Evolutionary conservation across 2,113 vertebrate genomes (phyloP).

Genomic region (Elephas maximus): DNA sequence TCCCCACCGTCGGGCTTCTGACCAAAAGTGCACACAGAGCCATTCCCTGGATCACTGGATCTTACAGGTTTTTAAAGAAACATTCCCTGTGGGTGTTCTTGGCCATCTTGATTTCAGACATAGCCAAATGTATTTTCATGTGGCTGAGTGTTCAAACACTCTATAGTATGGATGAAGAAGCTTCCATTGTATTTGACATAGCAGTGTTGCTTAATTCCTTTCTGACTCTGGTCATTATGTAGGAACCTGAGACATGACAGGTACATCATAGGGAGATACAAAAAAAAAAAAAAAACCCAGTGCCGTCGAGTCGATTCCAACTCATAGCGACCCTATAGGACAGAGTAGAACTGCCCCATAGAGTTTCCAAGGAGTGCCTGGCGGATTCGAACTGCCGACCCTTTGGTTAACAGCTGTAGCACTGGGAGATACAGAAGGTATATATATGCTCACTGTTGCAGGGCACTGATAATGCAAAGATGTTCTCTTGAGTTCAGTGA

Average conservation of each 20-base stretch:
- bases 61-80: not conserved
- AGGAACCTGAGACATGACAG: constrained; percentile 41
- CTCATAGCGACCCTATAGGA: no score
- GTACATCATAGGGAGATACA: not conserved
- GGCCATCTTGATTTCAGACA: constrained; percentile 45
- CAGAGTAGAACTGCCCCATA: no score
- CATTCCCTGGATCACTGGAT: not conserved
- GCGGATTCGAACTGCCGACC: no score
- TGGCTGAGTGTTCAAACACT: constrained; percentile 54
- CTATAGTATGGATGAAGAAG: constrained; percentile 46
- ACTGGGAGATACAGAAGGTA: not conserved
- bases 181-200: constrained; percentile 55
- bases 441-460: not conserved
- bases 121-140: constrained; percentile 30
- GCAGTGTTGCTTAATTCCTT: constrained; percentile 46
- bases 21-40: not conserved
- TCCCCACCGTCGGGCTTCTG: not conserved
- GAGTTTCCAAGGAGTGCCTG: no score
- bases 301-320: no score
- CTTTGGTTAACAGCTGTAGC: no score
- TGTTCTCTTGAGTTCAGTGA: not conserved
- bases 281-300: not conserved
- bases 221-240: constrained; percentile 54
- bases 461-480: not conserved
- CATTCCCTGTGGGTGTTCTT: not conserved